phyloP scores from a whole-genome alignment of 2,888 invertebrate species.

The Furcula furcula region DNA sequence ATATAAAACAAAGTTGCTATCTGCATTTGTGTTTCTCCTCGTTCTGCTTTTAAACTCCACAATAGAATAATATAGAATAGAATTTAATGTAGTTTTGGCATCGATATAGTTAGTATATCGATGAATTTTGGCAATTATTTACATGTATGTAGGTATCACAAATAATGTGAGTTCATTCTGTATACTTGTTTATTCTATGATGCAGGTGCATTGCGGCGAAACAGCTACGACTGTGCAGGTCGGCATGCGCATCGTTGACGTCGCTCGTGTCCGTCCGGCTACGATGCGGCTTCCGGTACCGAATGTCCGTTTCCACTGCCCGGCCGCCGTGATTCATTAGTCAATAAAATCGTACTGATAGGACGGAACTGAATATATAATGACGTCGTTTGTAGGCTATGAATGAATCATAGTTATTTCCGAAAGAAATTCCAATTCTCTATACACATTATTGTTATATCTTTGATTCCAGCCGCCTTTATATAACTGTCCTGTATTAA shows the following conservation, averaged over 20 bases:
- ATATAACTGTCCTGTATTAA: no score
- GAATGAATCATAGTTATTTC: neutral
- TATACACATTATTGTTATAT: no score
- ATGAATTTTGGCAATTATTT: no score
- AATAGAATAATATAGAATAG: no score
- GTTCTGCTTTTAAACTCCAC: no score
- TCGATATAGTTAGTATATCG: no score
- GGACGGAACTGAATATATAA: conserved; percentile 11
- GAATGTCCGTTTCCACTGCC: conserved; percentile 16
- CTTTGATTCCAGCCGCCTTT: no score
- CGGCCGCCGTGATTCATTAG: conserved; percentile 22
- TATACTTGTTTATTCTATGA: conserved; percentile 29
- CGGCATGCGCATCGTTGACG: conserved; percentile 21
- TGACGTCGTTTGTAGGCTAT: conserved; percentile 5
- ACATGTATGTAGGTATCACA: no score
- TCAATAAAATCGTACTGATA: conserved; percentile 12
- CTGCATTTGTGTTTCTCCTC: no score
- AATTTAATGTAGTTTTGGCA: no score
- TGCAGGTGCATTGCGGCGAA: conserved; percentile 40
- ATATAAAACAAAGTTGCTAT: no score
- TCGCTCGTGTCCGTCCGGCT: conserved; percentile 26
- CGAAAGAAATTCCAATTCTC: no score
- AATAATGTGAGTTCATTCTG: neutral
- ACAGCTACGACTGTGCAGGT: conserved; percentile 11
- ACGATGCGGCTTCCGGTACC: conserved; percentile 24